Base-by-base conservation (phyloP, 92 coral and sea anemone genomes). In the Palythoa heliodiscus region DNA sequence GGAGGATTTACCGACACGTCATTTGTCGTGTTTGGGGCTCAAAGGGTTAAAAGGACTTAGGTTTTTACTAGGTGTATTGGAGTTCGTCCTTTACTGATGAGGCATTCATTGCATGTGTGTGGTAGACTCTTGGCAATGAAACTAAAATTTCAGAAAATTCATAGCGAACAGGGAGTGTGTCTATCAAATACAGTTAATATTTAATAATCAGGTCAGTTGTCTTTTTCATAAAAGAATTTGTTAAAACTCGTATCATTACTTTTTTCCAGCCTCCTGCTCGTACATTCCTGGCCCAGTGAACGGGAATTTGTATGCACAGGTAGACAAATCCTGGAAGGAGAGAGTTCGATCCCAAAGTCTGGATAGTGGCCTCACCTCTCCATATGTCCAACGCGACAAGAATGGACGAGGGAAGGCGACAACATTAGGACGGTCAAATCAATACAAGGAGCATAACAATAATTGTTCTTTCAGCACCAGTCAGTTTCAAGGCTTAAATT, bases 271-370 rank as follows among this genome's bases (percentile, higher is more conserved):
- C 52, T 43, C 23, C 20, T 80, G 84, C 55, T 66, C 95, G 61
- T 93, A 97, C 84, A 89, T 95, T 69, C 93, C 98, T 23, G 99
- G 99, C 6, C 99, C 99, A 3, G 89, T 97, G 71, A 94, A 97
- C 85, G 99, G 99, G 38, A 95, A 96, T 76, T 90, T 93, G 23
- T 97, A 97, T 89, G 99, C 99, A 3, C 94, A 93, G 68, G 99
- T 97, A 5, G 95, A 97, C 91, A 95, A 95, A 78, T 93, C 91
- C 15, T 88, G 95, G 87, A 97, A 92, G 83, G 89, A 89, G 80
- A 96, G 91, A 84, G 86, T 93, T 52, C 95, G 99, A 8, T 93
- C 97, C 1, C 85, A 89, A 43, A 93, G 96, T 58, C 84, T 91
- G 75, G 95, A 93, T 47, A 88, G 93, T 71, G 94, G 94, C 70